phyloP scores from a whole-genome alignment of 1,140 invertebrate species.

The Drosophila pandora region DNA sequence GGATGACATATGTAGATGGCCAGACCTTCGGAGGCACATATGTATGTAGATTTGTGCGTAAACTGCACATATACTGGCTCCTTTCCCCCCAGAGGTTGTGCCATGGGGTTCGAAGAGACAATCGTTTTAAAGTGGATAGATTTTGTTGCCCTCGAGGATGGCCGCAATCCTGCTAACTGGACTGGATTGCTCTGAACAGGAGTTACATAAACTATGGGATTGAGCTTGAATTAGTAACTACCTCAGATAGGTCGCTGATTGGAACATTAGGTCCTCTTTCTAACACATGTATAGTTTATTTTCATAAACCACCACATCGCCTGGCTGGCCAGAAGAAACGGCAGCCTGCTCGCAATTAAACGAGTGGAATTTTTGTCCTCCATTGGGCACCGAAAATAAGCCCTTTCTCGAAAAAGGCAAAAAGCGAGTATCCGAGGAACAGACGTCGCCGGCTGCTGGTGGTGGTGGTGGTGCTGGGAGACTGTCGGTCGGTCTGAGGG shows the following conservation, averaged over 20 bases:
- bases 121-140: neutral
- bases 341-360: conserved; percentile 38
- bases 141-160: neutral
- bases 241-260: neutral
- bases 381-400: conserved; percentile 24
- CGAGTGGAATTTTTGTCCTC: conserved; percentile 33
- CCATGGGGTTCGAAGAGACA: neutral
- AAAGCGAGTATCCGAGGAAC: conserved; percentile 38
- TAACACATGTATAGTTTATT: neutral
- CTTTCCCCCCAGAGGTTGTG: neutral
- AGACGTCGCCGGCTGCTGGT: conserved; percentile 36
- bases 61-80: neutral
- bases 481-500: conserved; percentile 5
- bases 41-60: conserved; percentile 1
- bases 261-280: neutral
- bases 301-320: neutral
- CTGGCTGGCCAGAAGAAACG: neutral
- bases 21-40: neutral
- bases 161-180: neutral
- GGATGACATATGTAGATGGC: conserved; percentile 3
- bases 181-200: neutral
- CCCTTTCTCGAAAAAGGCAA: neutral
- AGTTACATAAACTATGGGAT: no score
- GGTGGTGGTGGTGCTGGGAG: neutral
- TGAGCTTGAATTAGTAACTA: no score